A percentile compares a stretch with the other conserved stretches of the same genome.
These are phyloP conservation scores for Hippolais icterina DNA, from an alignment of 2,113 vertebrate species.

Conservation along the genomic window DNA sequence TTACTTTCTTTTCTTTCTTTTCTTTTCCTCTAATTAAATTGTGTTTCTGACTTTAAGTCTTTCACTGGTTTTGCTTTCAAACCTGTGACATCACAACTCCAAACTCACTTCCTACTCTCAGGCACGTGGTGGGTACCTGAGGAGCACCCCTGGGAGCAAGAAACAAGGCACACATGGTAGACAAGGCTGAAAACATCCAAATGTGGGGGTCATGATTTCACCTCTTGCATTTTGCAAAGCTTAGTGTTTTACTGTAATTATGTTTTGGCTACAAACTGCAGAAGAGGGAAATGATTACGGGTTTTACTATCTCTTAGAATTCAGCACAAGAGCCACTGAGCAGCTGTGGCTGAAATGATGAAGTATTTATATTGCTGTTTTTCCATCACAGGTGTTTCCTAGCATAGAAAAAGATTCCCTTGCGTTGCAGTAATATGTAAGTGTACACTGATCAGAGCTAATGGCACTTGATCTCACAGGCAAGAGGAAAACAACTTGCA, in stretches of 20 bases:
- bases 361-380: constrained; percentile 17
- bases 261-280: constrained; percentile 50
- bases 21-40: no score
- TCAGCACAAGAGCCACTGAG: not conserved
- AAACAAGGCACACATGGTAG: accelerated
- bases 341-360: constrained; percentile 51
- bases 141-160: accelerated
- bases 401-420: not conserved
- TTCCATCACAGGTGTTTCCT: constrained; percentile 18
- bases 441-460: not conserved
- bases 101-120: not conserved
- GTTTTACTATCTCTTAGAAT: constrained; percentile 25
- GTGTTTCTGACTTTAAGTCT: no score
- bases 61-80: no score
- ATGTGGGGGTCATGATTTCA: not conserved
- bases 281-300: constrained; percentile 8
- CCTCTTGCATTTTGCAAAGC: not conserved
- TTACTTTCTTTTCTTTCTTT: no score
- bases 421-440: not conserved
- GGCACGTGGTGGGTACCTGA: accelerated
- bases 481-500: not conserved
- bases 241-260: not conserved
- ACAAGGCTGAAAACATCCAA: accelerated
- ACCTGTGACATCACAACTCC: no score
- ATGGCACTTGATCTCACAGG: not conserved